phyloP scores from a whole-genome alignment of 2,113 vertebrate genomes.

The Seriola dumerili region DNA sequence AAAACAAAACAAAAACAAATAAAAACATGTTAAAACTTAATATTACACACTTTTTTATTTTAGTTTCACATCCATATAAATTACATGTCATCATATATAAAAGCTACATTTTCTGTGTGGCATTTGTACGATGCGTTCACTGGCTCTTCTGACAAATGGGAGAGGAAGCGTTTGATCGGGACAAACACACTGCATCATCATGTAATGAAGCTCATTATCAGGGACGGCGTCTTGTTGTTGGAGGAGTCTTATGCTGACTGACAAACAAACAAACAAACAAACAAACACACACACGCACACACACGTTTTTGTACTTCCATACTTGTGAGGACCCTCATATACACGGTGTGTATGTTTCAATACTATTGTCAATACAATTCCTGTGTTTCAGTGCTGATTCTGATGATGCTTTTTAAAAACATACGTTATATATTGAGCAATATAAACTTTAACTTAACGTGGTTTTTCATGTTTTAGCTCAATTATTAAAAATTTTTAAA shows the following conservation, averaged over 20 bases:
- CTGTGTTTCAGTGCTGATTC: too few species aligned
- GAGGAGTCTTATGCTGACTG: background rate
- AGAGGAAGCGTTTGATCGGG: slow-evolving; percentile 30
- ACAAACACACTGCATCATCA: slow-evolving; percentile 4
- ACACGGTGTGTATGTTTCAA: background rate
- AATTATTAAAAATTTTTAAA: too few species aligned
- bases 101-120: slow-evolving; percentile 56
- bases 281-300: slow-evolving; percentile 13
- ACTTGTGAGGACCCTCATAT: slow-evolving; percentile 30
- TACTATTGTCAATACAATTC: too few species aligned
- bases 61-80: slow-evolving; percentile 71
- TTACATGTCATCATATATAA: slow-evolving; percentile 61
- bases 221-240: background rate
- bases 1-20: slow-evolving; percentile 37
- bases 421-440: background rate
- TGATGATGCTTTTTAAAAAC: too few species aligned
- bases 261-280: too few species aligned
- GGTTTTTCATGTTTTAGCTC: too few species aligned
- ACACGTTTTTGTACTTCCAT: background rate
- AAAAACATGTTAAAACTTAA: slow-evolving; percentile 62
- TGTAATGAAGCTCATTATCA: slow-evolving; percentile 47
- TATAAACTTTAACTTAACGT: background rate
- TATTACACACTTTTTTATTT: slow-evolving; percentile 43
- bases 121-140: slow-evolving; percentile 27
- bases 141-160: slow-evolving; percentile 37